Evolutionary conservation across 2,797 vertebrate genomes (phyloP), one percentile per base, ranked within the genome.

Genomic region (Chaetophractus vellerosus): DNA sequence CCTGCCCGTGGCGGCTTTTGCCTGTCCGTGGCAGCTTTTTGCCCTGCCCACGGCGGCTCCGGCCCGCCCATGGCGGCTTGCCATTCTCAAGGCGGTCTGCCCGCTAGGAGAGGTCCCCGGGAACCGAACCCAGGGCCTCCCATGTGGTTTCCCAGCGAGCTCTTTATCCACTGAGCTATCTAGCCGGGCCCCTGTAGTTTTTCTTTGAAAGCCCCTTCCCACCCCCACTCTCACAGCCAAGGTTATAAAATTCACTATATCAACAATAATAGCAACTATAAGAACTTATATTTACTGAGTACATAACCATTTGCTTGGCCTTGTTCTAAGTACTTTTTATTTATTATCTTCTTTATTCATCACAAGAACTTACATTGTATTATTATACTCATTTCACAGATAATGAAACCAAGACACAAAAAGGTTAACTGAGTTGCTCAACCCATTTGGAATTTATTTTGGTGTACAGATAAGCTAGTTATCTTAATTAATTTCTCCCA

Each of bases 381-480:
- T 52, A 71, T 66, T 93, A 71, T 63, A 91, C 31, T 96, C 26
- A 61, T 45, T 80, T 93, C 85, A 85, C 80, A 91, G 59, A 66
- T 72, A 61, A 86, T 63, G 31, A 82, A 82, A 57, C 52, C 33
- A 45, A 92, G 33, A 72, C 15, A 48, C n/a, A n/a, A n/a, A 38
- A 79, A 33, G 48, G 3, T 78, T 69, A 75, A 92, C 45, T 78
- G 63, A 80, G 48, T 69, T 81, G 55, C 21, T 84, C 15, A 31
- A 59, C 85, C 10, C 6, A 48, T 64, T 82, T 88, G 63, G 38
- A 88, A 86, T 86, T 84, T 80, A 87, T 76, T 66, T 75, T 79
- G 23, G 15, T 75, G 5, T 64, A 61, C 23, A 11, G 78, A 11
- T 66, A 74, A 78, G 52, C 38, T 74, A 88, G 45, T n/a, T 12